Evolutionary conservation across 1,140 invertebrate species (phyloP), one percentile per base, ranked within the genome.

Genomic region (Drosophila sulfurigaster): DNA sequence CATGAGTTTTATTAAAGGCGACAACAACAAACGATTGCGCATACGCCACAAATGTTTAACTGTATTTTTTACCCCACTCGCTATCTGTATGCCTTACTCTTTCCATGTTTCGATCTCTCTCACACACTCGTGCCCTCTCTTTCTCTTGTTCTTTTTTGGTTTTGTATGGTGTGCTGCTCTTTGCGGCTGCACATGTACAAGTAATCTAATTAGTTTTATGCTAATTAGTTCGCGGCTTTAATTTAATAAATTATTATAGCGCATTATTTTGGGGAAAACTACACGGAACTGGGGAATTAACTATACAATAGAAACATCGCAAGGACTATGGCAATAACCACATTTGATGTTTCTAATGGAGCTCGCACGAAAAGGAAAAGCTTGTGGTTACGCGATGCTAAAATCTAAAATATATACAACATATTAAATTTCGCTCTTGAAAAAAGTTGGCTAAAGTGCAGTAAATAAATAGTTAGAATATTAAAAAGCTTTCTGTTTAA

Each of bases 151-250:
- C 35, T 38, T 10, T 25, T 28, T 32, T 58, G 43, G 38, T 38
- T 54, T 66, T 38, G 28, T 48, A 48, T 68, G 66, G 54, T 83
- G 68, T 46, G 52, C 49, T 81, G 81, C 82, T 65, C 79, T 87
- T 80, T 88, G 80, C 56, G 79, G 80, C 77, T 77, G 72, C 80
- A 81, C 73, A 78, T 88, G 81, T 88, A 89, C 85, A 88, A 88
- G 86, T 88, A 88, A 90, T 89, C 86, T 88, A 88, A 88, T 88
- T 89, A 88, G 85, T 88, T 88, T 89, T 88, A 88, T 88, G 85
- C 85, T 88, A 88, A 88, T 88, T 89, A 85, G 85, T 74, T 76
- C 75, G 81, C 75, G 86, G 81, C 71, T 81, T 89, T 89, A 89
- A 89, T 88, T 88, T 89, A 88, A 88, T 88, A 89, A 85, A 85